phyloP scores from a whole-genome alignment of 2,888 invertebrate genomes.

The Pheosia tremula region DNA sequence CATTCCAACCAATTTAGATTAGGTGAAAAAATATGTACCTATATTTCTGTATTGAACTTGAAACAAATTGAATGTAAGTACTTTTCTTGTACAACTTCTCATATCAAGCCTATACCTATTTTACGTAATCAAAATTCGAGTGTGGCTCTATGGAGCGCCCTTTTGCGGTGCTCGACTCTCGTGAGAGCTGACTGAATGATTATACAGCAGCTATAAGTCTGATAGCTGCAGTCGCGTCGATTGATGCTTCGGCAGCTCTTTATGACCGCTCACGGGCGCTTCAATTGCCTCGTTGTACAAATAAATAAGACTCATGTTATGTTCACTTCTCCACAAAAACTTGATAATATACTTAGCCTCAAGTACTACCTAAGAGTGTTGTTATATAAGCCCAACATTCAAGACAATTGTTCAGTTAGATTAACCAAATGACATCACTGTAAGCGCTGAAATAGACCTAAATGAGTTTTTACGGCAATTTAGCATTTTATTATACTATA shows the following conservation, averaged over 20 bases:
- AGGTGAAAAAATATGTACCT: too few relatives aligned
- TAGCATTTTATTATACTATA: conserved; percentile 38
- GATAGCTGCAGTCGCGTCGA: not conserved
- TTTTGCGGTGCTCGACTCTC: not conserved
- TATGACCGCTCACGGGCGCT: not conserved
- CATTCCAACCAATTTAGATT: too few relatives aligned
- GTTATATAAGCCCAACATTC: not conserved
- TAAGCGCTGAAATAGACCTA: conserved; percentile 8
- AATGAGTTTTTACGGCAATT: conserved; percentile 32
- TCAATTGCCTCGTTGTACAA: too few relatives aligned
- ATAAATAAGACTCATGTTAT: not conserved
- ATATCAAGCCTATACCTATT: too few relatives aligned
- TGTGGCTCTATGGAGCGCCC: too few relatives aligned
- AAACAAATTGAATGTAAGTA: too few relatives aligned
- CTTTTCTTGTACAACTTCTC: too few relatives aligned
- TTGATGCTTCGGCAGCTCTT: not conserved
- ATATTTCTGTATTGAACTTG: too few relatives aligned
- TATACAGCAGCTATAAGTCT: not conserved
- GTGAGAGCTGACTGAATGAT: not conserved
- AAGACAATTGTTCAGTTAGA: conserved; percentile 4
- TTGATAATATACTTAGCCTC: not conserved
- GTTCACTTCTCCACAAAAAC: not conserved
- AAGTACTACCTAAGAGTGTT: not conserved
- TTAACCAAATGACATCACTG: conserved; percentile 1
- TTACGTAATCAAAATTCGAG: too few relatives aligned